Evolutionary conservation across 2,888 invertebrate genomes (phyloP).

Genomic region (Myopa testacea): DNA sequence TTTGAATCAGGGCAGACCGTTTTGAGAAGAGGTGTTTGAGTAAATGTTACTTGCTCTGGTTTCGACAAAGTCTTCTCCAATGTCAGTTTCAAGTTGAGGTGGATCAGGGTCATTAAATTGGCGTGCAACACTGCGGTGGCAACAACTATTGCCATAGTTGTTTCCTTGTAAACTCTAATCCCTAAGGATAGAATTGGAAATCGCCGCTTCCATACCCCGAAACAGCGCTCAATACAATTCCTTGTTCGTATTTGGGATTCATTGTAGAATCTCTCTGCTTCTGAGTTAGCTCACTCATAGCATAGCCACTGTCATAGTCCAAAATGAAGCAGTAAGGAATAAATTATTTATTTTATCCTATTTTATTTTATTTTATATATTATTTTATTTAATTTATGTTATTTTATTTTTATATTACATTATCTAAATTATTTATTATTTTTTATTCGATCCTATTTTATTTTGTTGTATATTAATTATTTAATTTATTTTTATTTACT

Average conservation of each 20-base stretch:
- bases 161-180: neutral
- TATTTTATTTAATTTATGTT: too few relatives aligned
- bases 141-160: conserved; percentile 20
- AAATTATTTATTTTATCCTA: too few relatives aligned
- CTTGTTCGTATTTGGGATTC: neutral
- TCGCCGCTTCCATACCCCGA: neutral
- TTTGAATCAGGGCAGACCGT: neutral
- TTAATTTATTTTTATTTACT: too few relatives aligned
- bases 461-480: too few relatives aligned
- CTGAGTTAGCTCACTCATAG: too few relatives aligned
- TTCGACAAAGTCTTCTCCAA: neutral
- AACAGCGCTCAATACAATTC: neutral
- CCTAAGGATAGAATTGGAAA: neutral
- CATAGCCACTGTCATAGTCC: too few relatives aligned
- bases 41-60: neutral
- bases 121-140: neutral
- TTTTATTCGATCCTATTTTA: too few relatives aligned
- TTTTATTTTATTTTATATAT: too few relatives aligned
- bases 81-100: neutral
- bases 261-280: too few relatives aligned
- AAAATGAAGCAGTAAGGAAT: too few relatives aligned
- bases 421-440: too few relatives aligned
- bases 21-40: conserved; percentile 6
- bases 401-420: too few relatives aligned
- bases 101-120: neutral